These are phyloP conservation scores for Tachystola acroxantha DNA, from an alignment of 2,888 invertebrate species.

Conservation along the genomic window DNA sequence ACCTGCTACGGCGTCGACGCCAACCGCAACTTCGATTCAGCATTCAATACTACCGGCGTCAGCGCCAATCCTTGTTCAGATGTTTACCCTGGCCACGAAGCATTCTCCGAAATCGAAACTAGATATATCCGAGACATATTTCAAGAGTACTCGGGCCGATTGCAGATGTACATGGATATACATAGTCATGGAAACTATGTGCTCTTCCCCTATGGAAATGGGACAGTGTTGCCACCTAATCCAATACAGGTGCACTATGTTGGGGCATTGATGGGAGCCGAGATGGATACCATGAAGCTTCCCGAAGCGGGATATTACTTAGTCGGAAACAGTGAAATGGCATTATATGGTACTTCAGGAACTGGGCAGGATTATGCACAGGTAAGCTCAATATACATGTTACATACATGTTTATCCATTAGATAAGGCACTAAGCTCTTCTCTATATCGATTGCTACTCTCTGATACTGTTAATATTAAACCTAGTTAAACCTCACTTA, in stretches of 20 bases:
- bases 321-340: constrained; percentile 33
- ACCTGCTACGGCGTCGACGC: constrained; percentile 41
- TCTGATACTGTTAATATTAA: no score
- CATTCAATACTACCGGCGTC: constrained; percentile 34
- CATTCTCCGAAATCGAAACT: constrained; percentile 83
- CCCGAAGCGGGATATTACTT: constrained; percentile 27
- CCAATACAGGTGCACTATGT: constrained; percentile 26
- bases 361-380: constrained; percentile 34
- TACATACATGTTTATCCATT: no score
- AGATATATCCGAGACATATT: constrained; percentile 55
- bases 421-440: no score
- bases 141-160: constrained; percentile 22
- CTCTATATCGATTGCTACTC: no score
- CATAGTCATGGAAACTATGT: no score
- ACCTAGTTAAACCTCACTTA: no score
- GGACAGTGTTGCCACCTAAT: constrained; percentile 15
- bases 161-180: constrained; percentile 53
- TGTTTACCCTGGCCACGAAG: constrained; percentile 72
- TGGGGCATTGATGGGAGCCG: constrained; percentile 32
- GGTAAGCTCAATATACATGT: no score
- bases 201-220: constrained; percentile 79
- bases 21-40: constrained; percentile 43
- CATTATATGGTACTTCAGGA: constrained; percentile 32
- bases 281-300: constrained; percentile 30
- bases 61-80: constrained; percentile 71